These are phyloP conservation scores for Conopomorpha cramerella DNA, from an alignment of 1,140 invertebrate species.

Conservation along the genomic window DNA sequence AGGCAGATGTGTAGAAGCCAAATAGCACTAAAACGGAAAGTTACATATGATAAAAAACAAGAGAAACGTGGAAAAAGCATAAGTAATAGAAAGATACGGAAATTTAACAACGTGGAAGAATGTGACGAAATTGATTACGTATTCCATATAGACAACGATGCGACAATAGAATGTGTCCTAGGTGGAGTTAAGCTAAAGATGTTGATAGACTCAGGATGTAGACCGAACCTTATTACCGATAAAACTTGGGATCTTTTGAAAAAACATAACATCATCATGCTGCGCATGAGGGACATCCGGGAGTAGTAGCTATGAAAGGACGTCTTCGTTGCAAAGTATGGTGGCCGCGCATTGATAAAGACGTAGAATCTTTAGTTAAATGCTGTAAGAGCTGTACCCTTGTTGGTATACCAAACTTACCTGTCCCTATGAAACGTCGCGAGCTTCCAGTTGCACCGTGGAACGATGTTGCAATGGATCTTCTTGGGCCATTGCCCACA, in stretches of 20 bases:
- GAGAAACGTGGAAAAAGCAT: not conserved
- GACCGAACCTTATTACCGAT: no score
- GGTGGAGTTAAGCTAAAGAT: no score
- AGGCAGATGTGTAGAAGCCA: not conserved
- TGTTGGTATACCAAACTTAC: constrained; percentile 8
- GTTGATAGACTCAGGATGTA: no score
- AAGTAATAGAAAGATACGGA: not conserved
- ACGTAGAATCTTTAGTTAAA: constrained; percentile 33
- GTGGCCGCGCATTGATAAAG: constrained; percentile 51
- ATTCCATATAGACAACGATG: no score
- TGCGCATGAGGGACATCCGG: constrained; percentile 48
- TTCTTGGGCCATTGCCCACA: constrained; percentile 8
- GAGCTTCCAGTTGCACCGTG: constrained; percentile 10
- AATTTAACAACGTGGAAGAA: no score
- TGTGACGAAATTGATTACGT: no score
- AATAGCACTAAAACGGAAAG: not conserved
- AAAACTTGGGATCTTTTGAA: no score
- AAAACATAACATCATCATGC: no score
- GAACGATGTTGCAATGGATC: constrained; percentile 11
- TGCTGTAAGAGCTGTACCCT: constrained; percentile 36
- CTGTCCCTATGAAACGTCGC: constrained; percentile 9
- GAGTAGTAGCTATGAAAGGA: constrained; percentile 58
- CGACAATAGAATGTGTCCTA: no score
- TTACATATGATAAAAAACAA: constrained; percentile 5
- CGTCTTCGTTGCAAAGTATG: constrained; percentile 52